Evolutionary conservation across 2,113 vertebrate species (phyloP).

Genomic region (Lepisosteus oculatus): DNA sequence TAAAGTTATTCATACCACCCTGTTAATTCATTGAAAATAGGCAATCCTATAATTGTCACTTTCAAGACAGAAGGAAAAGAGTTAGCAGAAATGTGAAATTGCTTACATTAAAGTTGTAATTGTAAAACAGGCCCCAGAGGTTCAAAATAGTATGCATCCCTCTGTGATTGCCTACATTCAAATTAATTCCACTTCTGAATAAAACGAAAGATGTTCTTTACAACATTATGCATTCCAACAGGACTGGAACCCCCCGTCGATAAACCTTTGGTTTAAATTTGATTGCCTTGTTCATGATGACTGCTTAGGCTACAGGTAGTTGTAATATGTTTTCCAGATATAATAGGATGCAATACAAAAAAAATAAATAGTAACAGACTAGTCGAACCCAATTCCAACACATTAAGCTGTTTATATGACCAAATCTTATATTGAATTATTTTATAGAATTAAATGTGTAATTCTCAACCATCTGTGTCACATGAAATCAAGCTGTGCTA

Average conservation of each 20-base stretch:
- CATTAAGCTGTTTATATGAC: too few relatives aligned
- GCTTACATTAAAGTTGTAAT: background rate
- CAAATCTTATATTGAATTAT: too few relatives aligned
- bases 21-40: background rate
- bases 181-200: background rate
- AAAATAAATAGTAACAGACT: too few relatives aligned
- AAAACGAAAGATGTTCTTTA: background rate
- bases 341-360: too few relatives aligned
- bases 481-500: too few relatives aligned
- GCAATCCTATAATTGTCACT: background rate
- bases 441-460: too few relatives aligned
- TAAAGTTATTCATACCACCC: background rate
- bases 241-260: background rate
- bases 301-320: too few relatives aligned
- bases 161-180: background rate
- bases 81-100: background rate
- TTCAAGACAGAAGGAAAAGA: background rate
- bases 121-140: slow-evolving; percentile 1
- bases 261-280: too few relatives aligned
- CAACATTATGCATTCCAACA: background rate
- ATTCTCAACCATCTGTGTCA: too few relatives aligned
- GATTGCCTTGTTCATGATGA: too few relatives aligned
- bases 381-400: too few relatives aligned
- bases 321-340: too few relatives aligned
- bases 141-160: background rate